Base-by-base conservation (phyloP, 2,797 vertebrate species). In the Loris lydekkerianus region DNA sequence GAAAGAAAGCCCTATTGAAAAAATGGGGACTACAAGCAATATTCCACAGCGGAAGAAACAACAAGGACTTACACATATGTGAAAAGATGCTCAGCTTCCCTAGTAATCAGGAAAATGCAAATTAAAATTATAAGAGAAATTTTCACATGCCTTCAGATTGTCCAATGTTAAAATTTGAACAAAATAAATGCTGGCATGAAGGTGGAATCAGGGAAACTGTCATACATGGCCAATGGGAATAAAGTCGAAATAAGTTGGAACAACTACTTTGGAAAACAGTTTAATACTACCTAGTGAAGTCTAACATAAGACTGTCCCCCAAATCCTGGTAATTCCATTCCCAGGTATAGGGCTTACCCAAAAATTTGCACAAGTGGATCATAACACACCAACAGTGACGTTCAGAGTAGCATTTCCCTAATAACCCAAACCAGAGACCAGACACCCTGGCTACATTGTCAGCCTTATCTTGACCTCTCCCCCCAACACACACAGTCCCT, bases 161-260 rank as follows among this genome's bases (percentile, higher is more conserved):
- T 53, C 67, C 93, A 60, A 93, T 78, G 34, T 89, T 93, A 81
- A 93, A 88, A 78, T 88, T 3, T 40, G n/a, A 94, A 69, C 65
- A 82, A 43, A 29, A 1, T 37, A 80, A 94, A 13, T 72, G 27
- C 17, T 70, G 10, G 43, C 69, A 78, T 60, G 58, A 95, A 70
- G 65, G 46, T 1, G 40, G 70, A 95, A 80, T 43, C 34, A 94
- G 37, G 18, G 13, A 67, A 78, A 85, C 58, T 37, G 17, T 70
- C 58, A 81, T 11, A 72, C 27, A 46, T 37, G 49, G 65, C 60
- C 93, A 29, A 15, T 58, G 56, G 40, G 43, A 65, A 3, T 25
- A 6, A 53, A 72, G 3, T 4, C 65, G 15, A 81, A 72, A 88
- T 60, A 86, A 89, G 46, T 0, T 56, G 58, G 56, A 73, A 82